Conservation (phyloP, 2,113 vertebrate species). For the Nothobranchius kuhntae region DNA sequence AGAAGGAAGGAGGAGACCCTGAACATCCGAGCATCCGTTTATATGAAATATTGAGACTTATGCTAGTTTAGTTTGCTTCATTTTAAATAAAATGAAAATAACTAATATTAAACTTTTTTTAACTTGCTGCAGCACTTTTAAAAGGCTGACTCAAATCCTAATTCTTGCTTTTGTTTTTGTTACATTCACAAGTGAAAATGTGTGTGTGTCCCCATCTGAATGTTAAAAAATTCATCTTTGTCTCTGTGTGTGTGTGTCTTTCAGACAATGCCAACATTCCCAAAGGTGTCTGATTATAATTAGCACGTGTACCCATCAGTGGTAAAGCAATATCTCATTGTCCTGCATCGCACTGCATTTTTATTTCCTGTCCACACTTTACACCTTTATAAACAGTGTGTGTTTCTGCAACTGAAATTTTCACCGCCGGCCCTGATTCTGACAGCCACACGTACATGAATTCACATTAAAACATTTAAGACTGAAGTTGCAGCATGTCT, state of each 20-base stretch:
- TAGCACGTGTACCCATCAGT: conserved; percentile 38
- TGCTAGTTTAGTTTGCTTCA: too few species aligned
- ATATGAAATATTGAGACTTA: too few species aligned
- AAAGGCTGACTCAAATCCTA: too few species aligned
- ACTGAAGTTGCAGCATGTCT: too few species aligned
- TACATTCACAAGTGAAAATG: background rate
- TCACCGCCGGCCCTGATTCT: background rate
- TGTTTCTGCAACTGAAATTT: conserved; percentile 1
- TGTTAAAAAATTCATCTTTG: background rate
- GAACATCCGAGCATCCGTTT: too few species aligned
- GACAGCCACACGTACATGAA: background rate
- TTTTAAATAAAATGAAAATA: too few species aligned
- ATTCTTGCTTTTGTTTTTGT: background rate
- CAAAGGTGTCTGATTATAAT: conserved; percentile 40
- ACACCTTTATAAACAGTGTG: conserved; percentile 41
- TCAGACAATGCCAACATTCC: conserved; percentile 5
- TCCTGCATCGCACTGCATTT: conserved; percentile 15
- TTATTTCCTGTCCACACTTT: conserved; percentile 48
- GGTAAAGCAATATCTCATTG: conserved; percentile 1
- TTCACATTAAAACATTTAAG: background rate
- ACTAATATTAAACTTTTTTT: too few species aligned
- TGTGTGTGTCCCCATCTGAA: background rate
- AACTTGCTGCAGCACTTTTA: too few species aligned
- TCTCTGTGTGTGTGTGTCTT: background rate
- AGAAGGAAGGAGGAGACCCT: too few species aligned